Conservation (phyloP, 2,113 vertebrate species). For the Meriones unguiculatus region DNA sequence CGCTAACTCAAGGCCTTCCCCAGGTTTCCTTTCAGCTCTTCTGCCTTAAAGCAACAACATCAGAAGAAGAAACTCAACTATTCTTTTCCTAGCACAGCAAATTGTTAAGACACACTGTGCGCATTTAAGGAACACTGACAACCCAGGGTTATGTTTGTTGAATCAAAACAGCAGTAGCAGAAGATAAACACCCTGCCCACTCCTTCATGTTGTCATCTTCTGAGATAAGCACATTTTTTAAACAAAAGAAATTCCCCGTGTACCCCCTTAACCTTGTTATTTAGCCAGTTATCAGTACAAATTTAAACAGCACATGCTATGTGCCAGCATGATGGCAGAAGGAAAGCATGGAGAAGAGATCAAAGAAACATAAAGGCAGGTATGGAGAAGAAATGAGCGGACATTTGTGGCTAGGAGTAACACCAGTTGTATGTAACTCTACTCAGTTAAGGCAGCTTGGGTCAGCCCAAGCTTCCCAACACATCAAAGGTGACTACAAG, state of each 20-base stretch:
- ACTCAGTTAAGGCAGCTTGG: background rate
- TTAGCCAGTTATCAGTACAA: background rate
- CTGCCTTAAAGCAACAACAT: background rate
- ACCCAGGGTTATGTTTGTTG: conserved; percentile 18
- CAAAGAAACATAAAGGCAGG: background rate
- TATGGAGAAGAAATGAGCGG: background rate
- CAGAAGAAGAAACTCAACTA: background rate
- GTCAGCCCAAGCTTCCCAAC: background rate
- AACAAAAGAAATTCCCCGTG: background rate
- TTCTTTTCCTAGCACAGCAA: background rate
- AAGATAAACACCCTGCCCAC: background rate
- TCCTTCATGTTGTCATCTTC: background rate
- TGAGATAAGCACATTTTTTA: background rate
- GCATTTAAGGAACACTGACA: conserved; percentile 1
- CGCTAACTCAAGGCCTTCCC: background rate
- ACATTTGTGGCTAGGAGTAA: background rate
- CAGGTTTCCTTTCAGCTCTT: background rate
- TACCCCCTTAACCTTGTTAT: background rate
- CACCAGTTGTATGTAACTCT: background rate
- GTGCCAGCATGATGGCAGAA: background rate
- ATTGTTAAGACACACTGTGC: background rate
- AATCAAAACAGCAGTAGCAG: background rate
- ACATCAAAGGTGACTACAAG: background rate
- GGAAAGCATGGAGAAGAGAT: background rate
- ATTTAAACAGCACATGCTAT: background rate